Evolutionary conservation across 2,888 invertebrate species (phyloP), one percentile per base, ranked within the genome.

Genomic region (Callyntrura sp.): DNA sequence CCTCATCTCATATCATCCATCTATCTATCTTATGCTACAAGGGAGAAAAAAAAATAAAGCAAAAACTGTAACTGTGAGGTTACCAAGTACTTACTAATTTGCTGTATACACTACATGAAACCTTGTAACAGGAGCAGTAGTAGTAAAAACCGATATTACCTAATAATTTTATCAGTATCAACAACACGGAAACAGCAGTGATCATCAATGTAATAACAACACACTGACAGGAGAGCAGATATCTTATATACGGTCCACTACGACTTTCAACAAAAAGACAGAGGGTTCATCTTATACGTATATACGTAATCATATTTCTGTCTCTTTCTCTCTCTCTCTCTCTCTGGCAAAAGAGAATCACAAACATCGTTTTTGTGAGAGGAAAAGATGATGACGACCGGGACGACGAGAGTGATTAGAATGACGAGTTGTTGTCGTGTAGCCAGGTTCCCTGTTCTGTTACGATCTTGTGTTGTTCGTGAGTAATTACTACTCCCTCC

Each of bases 401-500:
- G 51, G 73, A 73, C 57, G 65, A 76, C 25, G 17, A 60, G 20
- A 51, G 73, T 79, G 60, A 51, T 55, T 51, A 17, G 55, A 76
- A 86, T 68, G 86, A 68, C 68, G 86, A 79, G 43, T 35, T 79
- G 35, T 43, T 79, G 79, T 79, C 79, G 79, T 82, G 62, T 82
- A 48, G 60, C 20, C 60, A 43, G 57, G 45, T 12, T 35, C 48
- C 17, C 57, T 25, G 83, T 25, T 83, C 35, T 83, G 25, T 51
- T 65, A 81, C 81, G 60, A 17, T 78, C 57, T 84, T 57, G 60
- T 79, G 70, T 57, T 82, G 60, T 73, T 90, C 90, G 85, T 90
- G 86, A 90, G 90, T 87, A 90, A 90, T 90, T 90, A 90, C 83
- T 83, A 73, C 20, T 68, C 82, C 78, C 78, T 48, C 51, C 25